Conservation (phyloP, 1,140 invertebrate genomes). For the Linepithema humile region DNA sequence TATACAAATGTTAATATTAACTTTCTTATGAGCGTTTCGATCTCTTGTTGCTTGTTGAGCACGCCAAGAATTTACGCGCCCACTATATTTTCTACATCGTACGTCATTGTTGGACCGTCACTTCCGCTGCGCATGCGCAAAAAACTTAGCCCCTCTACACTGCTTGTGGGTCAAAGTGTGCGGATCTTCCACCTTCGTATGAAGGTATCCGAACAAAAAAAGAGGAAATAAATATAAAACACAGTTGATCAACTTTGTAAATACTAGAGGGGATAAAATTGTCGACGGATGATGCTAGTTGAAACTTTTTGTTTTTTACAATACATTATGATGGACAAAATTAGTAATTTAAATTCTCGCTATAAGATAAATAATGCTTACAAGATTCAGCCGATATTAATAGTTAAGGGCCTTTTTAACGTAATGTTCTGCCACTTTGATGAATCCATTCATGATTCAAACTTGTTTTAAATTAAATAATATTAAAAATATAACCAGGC, state of each 20-base stretch:
- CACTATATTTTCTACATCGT: too few species aligned
- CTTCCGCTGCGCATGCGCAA: too few species aligned
- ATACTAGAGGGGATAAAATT: slow-evolving; percentile 37
- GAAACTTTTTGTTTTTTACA: not conserved
- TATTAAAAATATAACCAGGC: not conserved
- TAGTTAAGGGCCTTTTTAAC: too few species aligned
- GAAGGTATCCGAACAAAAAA: slow-evolving; percentile 61
- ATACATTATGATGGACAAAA: not conserved
- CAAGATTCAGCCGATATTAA: not conserved
- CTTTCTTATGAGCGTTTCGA: too few species aligned
- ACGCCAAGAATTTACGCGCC: too few species aligned
- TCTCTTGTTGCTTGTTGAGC: too few species aligned
- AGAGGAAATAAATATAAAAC: slow-evolving; percentile 64
- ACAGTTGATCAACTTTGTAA: slow-evolving; percentile 50
- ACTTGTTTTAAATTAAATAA: not conserved
- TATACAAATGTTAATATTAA: too few species aligned
- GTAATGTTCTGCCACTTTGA: not conserved
- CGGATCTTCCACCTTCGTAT: slow-evolving; percentile 65
- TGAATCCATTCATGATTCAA: not conserved
- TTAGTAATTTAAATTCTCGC: not conserved
- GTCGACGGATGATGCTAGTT: slow-evolving; percentile 9
- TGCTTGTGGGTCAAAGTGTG: slow-evolving; percentile 81
- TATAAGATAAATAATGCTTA: not conserved
- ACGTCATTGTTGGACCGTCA: too few species aligned
- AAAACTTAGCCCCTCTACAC: too few species aligned